These are phyloP conservation scores for Heteronetta atricapilla DNA, from an alignment of 2,113 vertebrate species.

Conservation along the genomic window DNA sequence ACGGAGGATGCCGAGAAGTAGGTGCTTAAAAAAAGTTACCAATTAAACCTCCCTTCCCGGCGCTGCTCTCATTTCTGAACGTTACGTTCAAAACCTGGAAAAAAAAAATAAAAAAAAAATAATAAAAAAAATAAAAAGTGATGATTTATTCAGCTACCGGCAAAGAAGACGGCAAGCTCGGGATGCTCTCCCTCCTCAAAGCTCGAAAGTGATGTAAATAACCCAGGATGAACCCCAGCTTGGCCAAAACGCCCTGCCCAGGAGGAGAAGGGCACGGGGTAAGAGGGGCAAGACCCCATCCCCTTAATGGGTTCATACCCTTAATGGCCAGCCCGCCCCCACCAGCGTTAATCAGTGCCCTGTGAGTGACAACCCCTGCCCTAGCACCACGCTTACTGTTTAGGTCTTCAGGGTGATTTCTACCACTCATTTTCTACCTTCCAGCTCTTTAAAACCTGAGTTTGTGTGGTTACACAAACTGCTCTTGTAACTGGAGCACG, in stretches of 20 bases:
- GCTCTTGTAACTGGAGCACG: not conserved
- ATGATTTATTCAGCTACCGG: not conserved
- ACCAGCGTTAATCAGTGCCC: too few relatives aligned
- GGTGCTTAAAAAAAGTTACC: not conserved
- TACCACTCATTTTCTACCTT: not conserved
- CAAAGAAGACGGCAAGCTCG: not conserved
- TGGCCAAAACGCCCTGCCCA: too few relatives aligned
- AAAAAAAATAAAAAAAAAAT: not conserved
- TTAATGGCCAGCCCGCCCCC: too few relatives aligned
- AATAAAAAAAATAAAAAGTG: not conserved
- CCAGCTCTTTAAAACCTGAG: not conserved
- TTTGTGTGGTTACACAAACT: not conserved
- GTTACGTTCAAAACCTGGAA: not conserved
- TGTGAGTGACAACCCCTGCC: too few relatives aligned
- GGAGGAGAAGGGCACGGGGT: too few relatives aligned
- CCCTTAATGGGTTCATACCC: too few relatives aligned
- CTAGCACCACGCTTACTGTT: not conserved
- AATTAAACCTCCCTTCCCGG: not conserved
- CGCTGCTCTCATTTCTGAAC: not conserved
- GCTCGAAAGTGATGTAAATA: too few relatives aligned
- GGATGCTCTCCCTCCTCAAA: too few relatives aligned
- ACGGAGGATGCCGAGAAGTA: not conserved
- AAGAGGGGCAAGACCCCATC: too few relatives aligned
- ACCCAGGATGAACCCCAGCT: too few relatives aligned
- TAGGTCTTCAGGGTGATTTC: not conserved